Percentiles rank a stretch among this genome's conserved stretches.
These are phyloP conservation scores for Caenorhabditis parvicauda DNA, from an alignment of 2,888 invertebrate species.

Conservation along the genomic window DNA sequence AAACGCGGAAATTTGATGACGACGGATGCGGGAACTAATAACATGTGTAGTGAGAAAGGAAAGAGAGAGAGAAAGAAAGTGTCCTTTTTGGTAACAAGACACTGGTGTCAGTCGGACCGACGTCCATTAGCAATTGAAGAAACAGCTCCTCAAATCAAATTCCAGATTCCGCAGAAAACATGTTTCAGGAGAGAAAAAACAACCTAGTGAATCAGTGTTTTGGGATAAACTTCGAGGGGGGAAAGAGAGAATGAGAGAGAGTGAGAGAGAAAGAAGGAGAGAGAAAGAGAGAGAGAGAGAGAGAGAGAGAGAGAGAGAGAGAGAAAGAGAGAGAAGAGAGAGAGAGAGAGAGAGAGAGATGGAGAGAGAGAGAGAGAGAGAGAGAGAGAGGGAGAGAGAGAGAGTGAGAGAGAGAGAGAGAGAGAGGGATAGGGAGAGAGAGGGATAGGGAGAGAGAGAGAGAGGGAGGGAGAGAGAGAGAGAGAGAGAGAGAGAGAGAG, in stretches of 20 bases:
- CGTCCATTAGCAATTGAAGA: no score
- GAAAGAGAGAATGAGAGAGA: not conserved
- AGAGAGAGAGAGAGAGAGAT: not conserved
- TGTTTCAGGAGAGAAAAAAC: conserved; percentile 7
- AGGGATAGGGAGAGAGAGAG: not conserved
- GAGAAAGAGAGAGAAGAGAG: not conserved
- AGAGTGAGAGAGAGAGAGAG: not conserved
- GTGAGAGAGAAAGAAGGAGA: not conserved
- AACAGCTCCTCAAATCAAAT: no score
- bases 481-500: conserved; percentile 2
- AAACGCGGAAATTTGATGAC: no score
- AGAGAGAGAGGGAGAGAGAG: conserved; percentile 1
- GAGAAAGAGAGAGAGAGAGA: conserved; percentile 1
- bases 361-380: conserved; percentile 4
- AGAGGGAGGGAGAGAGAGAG: conserved; percentile 5
- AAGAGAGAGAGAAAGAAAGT: no score
- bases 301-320: not conserved
- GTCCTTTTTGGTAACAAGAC: no score
- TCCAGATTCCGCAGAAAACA: conserved; percentile 14
- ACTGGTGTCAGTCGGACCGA: no score
- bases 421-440: conserved; percentile 6
- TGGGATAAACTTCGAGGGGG: not conserved
- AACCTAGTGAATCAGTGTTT: not conserved
- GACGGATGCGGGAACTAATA: no score
- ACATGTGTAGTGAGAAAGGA: no score